These are phyloP conservation scores for Taeniopygia guttata DNA, from an alignment of 2,797 vertebrate species.

Conservation along the genomic window DNA sequence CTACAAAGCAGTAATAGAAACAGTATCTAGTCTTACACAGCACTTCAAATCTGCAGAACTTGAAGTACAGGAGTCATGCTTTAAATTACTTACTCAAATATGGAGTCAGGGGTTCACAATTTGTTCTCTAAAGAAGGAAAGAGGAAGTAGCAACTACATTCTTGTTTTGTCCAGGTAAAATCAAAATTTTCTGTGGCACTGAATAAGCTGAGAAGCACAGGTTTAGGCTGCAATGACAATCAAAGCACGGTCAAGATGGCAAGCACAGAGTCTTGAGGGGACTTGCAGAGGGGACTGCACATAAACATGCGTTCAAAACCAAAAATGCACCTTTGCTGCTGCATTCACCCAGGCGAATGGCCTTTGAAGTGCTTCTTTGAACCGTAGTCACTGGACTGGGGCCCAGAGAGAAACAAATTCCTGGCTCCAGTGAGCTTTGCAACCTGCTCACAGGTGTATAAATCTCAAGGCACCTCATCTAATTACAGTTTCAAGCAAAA, in stretches of 20 bases:
- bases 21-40: not conserved
- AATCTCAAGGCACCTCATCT: constrained; percentile 35
- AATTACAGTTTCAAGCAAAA: constrained; percentile 43
- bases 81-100: not conserved
- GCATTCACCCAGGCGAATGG: not conserved
- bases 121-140: not conserved
- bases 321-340: not conserved
- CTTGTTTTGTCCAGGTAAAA: not conserved
- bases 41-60: not conserved
- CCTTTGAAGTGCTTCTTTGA: not conserved
- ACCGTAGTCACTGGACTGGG: not conserved
- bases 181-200: not conserved
- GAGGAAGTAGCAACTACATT: not conserved
- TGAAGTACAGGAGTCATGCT: not conserved
- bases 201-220: not conserved
- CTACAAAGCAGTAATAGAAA: not conserved
- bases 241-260: not conserved
- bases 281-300: not conserved
- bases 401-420: not conserved
- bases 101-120: not conserved
- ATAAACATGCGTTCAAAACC: not conserved
- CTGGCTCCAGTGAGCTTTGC: not conserved
- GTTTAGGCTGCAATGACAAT: not conserved
- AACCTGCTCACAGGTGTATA: constrained; percentile 26
- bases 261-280: not conserved